phyloP scores from a whole-genome alignment of 2,888 invertebrate species.

The Drosophila rubida region DNA sequence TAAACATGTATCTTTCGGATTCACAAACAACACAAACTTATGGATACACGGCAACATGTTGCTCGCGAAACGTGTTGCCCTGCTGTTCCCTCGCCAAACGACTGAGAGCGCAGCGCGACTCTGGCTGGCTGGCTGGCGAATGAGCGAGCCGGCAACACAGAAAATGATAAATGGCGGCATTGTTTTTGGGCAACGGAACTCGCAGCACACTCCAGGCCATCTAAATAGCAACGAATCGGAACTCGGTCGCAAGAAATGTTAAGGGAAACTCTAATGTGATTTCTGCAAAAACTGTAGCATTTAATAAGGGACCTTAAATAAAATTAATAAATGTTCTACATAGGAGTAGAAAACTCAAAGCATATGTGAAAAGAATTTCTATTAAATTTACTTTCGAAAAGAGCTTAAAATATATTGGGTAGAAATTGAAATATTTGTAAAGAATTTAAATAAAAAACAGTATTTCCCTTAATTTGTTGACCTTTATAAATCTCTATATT shows the following conservation, averaged over 20 bases:
- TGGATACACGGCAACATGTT: slow-evolving; percentile 41
- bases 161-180: slow-evolving; percentile 80
- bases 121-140: slow-evolving; percentile 40
- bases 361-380: no score
- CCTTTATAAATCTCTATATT: no score
- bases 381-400: no score
- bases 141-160: slow-evolving; percentile 59
- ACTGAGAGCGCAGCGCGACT: slow-evolving; percentile 27
- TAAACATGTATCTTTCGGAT: slow-evolving; percentile 75
- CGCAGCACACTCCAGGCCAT: slow-evolving; percentile 33
- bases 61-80: slow-evolving; percentile 37
- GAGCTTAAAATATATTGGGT: no score
- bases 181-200: slow-evolving; percentile 64
- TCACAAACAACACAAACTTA: slow-evolving; percentile 47
- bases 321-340: no score
- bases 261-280: no score
- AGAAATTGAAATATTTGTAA: no score
- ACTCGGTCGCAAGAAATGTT: background rate
- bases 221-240: slow-evolving; percentile 42
- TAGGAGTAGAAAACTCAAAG: no score
- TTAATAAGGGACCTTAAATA: no score
- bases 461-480: no score
- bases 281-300: no score
- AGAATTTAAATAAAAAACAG: no score
- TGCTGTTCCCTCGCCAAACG: slow-evolving; percentile 29